phyloP scores from a whole-genome alignment of 1,140 invertebrate species.

The Tetragnatha versicolor region DNA sequence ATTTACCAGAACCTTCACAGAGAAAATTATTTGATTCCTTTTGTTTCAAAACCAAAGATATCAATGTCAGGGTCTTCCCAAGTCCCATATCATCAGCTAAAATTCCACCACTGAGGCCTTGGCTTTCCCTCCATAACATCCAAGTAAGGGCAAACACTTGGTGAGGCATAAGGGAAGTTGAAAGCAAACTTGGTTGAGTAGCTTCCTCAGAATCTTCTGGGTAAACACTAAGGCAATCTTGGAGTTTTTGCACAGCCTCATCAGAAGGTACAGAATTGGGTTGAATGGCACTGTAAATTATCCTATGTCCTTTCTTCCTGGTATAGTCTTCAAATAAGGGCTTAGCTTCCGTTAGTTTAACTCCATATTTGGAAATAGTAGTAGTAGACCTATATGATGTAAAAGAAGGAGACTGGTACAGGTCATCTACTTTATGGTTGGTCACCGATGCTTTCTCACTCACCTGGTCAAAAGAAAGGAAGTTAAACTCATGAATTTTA shows the following conservation, averaged over 20 bases:
- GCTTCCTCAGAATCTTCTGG: slow-evolving; percentile 69
- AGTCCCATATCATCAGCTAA: slow-evolving; percentile 93
- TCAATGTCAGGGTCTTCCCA: slow-evolving; percentile 92
- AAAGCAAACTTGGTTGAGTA: slow-evolving; percentile 70
- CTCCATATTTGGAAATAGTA: not conserved
- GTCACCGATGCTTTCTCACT: not conserved
- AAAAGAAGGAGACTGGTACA: slow-evolving; percentile 39
- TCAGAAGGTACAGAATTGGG: not conserved
- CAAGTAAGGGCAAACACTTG: slow-evolving; percentile 87
- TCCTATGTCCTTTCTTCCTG: not conserved
- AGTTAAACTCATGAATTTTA: not conserved
- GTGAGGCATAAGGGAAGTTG: slow-evolving; percentile 77
- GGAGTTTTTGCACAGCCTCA: slow-evolving; percentile 18
- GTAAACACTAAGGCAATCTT: slow-evolving; percentile 14
- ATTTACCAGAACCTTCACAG: not conserved
- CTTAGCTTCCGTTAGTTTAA: slow-evolving; percentile 36
- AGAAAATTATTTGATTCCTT: slow-evolving; percentile 57
- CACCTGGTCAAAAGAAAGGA: slow-evolving; percentile 27
- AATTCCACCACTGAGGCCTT: slow-evolving; percentile 82
- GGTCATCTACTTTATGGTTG: not conserved
- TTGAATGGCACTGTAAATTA: not conserved
- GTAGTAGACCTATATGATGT: not conserved
- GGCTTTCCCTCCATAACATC: slow-evolving; percentile 86
- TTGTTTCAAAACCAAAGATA: slow-evolving; percentile 75
- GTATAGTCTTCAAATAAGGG: not conserved